Evolutionary conservation across 2,888 invertebrate species (phyloP), one percentile per base, ranked within the genome.

Genomic region (Zaprionus obscuricornis): DNA sequence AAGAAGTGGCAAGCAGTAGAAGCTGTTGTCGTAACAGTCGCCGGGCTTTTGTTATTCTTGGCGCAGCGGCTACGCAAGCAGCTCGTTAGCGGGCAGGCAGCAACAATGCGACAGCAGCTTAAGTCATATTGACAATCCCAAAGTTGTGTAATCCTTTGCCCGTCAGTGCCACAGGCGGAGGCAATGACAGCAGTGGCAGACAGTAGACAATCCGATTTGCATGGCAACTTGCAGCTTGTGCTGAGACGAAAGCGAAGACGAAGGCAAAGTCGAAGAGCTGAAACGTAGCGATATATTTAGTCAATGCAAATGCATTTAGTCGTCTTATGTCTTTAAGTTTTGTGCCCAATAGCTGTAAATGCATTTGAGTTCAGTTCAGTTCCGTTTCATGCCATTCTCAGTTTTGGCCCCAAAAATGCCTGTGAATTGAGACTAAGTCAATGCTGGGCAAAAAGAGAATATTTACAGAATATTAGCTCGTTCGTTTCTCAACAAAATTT

Each of bases 281-380:
- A 40, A 13, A 50, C 43, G 54, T 62, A 68, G 57, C 75, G 66
- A 78, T 84, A 78, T 81, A 71, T 83, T 85, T 74, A 57, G 59
- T 52, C 63, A 73, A n/a, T n/a, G 63, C 56, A 81, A 78, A 85
- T 83, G 71, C 85, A 76, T 83, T 63, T 57, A 83, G 69, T 70
- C 55, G 66, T 64, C 76, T 85, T 83, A 81, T 73, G 68, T 74
- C 69, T 73, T 78, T 81, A 74, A 73, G 43, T 54, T 65, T 42
- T 5, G 45, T 14, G 31, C 14, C 34, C 54, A 57, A 57, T 57
- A 71, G 54, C 49, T 50, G 43, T 40, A 42, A 51, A 45, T 64
- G 60, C 55, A 51, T 50, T 72, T 27, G 24, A 34, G 37, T 17
- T 39, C 7, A n/a, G n/a, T n/a, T n/a, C n/a, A n/a, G n/a, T n/a